phyloP scores from a whole-genome alignment of 2,797 vertebrate species.

The Rhynchotus rufescens region DNA sequence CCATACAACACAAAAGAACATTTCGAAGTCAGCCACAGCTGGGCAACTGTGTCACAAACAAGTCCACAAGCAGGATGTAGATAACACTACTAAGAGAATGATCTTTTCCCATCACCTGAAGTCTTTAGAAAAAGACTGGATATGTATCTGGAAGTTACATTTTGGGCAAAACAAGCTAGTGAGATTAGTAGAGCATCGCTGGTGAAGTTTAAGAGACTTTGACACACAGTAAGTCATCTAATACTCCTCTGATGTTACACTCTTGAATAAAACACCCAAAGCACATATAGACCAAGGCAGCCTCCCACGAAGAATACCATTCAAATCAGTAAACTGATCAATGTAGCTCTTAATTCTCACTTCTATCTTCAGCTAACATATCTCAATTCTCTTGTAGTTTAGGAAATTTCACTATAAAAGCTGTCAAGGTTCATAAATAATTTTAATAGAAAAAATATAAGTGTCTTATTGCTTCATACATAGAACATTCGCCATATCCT shows the following conservation, averaged over 20 bases:
- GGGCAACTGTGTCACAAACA: conserved; percentile 1
- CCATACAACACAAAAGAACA: conserved; percentile 15
- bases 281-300: neutral
- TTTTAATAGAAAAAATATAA: neutral
- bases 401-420: neutral
- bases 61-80: neutral
- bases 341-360: neutral
- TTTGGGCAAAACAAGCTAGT: neutral
- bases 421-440: neutral
- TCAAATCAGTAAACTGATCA: neutral
- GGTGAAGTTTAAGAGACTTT: neutral
- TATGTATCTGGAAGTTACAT: neutral
- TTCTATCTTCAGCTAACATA: neutral
- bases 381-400: neutral
- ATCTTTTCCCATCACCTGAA: neutral
- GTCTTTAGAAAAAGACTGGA: neutral
- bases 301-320: neutral
- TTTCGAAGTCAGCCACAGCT: neutral
- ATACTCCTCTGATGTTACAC: neutral
- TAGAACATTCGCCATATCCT: neutral
- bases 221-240: rapidly evolving
- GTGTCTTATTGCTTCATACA: neutral
- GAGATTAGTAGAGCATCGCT: neutral
- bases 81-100: neutral
- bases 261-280: rapidly evolving